Evolutionary conservation across 2,797 vertebrate genomes (phyloP).

Genomic region (Phoeniculus purpureus): DNA sequence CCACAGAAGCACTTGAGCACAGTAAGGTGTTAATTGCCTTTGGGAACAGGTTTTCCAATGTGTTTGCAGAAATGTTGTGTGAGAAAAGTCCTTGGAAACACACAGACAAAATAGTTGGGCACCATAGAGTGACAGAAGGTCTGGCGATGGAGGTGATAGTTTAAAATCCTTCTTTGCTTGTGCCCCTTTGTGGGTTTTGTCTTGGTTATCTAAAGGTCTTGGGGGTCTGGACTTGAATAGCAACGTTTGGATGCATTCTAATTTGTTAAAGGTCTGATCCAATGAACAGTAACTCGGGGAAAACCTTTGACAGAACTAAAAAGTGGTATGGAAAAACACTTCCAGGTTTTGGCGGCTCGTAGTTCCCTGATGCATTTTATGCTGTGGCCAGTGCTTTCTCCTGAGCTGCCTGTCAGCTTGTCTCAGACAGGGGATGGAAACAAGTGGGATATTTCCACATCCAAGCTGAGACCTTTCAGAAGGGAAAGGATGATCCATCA

Average conservation of each 20-base stretch:
- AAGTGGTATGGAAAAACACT: not conserved
- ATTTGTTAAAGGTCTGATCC: not conserved
- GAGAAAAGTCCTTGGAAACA: not conserved
- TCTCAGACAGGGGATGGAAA: not conserved
- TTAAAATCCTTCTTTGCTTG: not conserved
- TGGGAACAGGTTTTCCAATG: not conserved
- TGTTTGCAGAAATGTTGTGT: not conserved
- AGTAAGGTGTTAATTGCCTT: not conserved
- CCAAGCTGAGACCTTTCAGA: not conserved
- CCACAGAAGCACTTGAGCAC: not conserved
- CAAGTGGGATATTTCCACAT: not conserved
- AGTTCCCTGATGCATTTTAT: not conserved
- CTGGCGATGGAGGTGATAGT: not conserved
- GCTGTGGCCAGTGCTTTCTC: not conserved
- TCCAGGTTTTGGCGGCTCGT: not conserved
- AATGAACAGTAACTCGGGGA: not conserved
- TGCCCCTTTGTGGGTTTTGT: not conserved
- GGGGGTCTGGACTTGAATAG: not conserved
- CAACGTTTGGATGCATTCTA: not conserved
- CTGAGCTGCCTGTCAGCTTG: accelerated
- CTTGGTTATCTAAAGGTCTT: not conserved
- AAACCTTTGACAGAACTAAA: not conserved
- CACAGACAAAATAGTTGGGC: not conserved
- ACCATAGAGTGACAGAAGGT: not conserved
- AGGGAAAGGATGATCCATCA: not conserved